A percentile compares a stretch with the other conserved stretches of the same genome.
Conservation (phyloP, 2,888 invertebrate species). For the Lacanobia oleracea region DNA sequence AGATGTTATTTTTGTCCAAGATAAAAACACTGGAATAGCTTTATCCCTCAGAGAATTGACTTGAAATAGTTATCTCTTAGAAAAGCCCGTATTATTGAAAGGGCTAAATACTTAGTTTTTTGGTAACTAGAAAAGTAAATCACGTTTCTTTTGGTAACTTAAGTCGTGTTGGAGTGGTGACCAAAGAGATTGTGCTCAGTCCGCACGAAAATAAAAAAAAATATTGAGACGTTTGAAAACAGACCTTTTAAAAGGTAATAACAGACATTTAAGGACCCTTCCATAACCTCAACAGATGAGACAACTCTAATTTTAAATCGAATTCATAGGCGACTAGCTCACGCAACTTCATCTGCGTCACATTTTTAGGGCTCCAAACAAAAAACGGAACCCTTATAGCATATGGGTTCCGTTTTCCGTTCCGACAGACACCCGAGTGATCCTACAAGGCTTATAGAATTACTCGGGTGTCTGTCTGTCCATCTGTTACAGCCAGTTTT, state of each 20-base stretch:
- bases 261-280: not conserved
- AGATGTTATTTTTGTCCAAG: slow-evolving; percentile 16
- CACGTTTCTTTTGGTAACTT: not conserved
- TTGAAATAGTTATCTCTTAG: slow-evolving; percentile 7
- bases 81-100: slow-evolving; percentile 12
- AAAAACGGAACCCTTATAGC: no score
- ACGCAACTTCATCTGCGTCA: no score
- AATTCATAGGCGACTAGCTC: no score
- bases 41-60: slow-evolving; percentile 9
- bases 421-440: no score
- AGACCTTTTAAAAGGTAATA: no score
- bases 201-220: not conserved
- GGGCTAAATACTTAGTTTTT: slow-evolving; percentile 11
- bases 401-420: no score
- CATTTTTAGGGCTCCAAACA: no score
- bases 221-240: not conserved
- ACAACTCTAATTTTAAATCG: no score
- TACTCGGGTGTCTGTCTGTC: no score
- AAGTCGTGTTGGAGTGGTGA: not conserved
- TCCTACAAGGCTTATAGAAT: no score
- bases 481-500: no score
- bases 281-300: not conserved
- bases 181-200: not conserved
- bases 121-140: slow-evolving; percentile 9
- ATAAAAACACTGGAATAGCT: slow-evolving; percentile 1